These are phyloP conservation scores for Drosophila rhopaloa DNA, from an alignment of 1,140 invertebrate species.

Conservation along the genomic window DNA sequence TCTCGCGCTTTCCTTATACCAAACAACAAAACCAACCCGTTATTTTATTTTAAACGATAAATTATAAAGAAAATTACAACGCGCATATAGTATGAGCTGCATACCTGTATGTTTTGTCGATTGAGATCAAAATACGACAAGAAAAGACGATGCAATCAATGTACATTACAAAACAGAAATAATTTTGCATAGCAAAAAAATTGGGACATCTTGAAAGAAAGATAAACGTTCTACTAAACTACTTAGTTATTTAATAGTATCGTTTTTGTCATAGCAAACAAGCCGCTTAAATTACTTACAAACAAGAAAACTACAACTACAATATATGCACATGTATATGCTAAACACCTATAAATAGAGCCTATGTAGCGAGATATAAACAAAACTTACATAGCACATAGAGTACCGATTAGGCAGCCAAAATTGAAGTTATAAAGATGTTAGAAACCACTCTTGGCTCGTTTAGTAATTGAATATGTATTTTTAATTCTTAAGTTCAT, in stretches of 20 bases:
- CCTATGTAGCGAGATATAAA: constrained; percentile 40
- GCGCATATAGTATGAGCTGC: constrained; percentile 9
- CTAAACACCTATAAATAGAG: constrained; percentile 21
- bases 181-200: constrained; percentile 36
- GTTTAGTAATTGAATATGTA: constrained; percentile 41
- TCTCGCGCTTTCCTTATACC: background rate
- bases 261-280: constrained; percentile 57
- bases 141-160: constrained; percentile 25
- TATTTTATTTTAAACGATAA: background rate
- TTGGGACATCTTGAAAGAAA: constrained; percentile 6
- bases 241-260: constrained; percentile 58
- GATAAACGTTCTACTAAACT: constrained; percentile 43
- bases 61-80: constrained; percentile 19
- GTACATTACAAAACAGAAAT: constrained; percentile 21
- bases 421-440: constrained; percentile 44
- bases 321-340: constrained; percentile 39
- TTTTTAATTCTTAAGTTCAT: constrained; percentile 52
- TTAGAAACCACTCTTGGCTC: constrained; percentile 24
- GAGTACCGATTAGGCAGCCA: constrained; percentile 27
- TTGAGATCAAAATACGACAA: constrained; percentile 34
- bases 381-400: constrained; percentile 31
- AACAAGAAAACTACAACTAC: constrained; percentile 30
- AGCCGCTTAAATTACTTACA: constrained; percentile 46
- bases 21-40: background rate
- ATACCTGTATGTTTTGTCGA: constrained; percentile 5